Conservation (phyloP, 2,888 invertebrate genomes). For the Acleris laterana region DNA sequence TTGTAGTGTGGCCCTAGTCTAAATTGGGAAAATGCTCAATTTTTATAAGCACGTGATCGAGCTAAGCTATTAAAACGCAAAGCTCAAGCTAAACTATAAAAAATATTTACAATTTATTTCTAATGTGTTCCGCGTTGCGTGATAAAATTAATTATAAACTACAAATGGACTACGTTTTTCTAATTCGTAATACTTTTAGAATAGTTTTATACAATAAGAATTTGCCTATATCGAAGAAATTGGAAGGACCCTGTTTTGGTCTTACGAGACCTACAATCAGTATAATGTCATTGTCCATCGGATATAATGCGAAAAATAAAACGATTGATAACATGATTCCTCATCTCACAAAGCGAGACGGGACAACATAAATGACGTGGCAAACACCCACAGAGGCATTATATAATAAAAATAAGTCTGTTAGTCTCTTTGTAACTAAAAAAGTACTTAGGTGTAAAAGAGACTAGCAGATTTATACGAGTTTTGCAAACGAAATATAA, state of each 20-base stretch:
- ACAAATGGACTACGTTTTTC: conserved; percentile 60
- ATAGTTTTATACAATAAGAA: conserved; percentile 58
- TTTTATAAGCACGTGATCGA: conserved; percentile 40
- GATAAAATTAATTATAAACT: conserved; percentile 54
- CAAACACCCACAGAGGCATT: background rate
- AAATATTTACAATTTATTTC: conserved; percentile 57
- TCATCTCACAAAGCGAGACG: background rate
- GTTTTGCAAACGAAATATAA: background rate
- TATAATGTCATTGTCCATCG: conserved; percentile 12
- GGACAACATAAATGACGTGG: too few relatives aligned
- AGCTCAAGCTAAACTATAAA: conserved; percentile 52
- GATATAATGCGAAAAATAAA: conserved; percentile 4
- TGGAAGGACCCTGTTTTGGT: conserved; percentile 77
- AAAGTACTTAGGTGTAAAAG: too few relatives aligned
- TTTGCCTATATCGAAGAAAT: conserved; percentile 68
- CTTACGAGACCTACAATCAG: conserved; percentile 55
- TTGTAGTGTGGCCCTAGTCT: conserved; percentile 12
- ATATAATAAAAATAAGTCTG: too few relatives aligned
- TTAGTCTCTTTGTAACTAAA: too few relatives aligned
- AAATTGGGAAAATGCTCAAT: conserved; percentile 22
- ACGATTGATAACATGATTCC: background rate
- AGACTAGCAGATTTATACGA: too few relatives aligned
- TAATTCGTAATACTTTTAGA: conserved; percentile 72
- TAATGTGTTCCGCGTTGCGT: conserved; percentile 54
- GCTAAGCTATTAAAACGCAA: conserved; percentile 45